Base-by-base conservation (phyloP, 2,113 vertebrate species). In the Macrotis lagotis region DNA sequence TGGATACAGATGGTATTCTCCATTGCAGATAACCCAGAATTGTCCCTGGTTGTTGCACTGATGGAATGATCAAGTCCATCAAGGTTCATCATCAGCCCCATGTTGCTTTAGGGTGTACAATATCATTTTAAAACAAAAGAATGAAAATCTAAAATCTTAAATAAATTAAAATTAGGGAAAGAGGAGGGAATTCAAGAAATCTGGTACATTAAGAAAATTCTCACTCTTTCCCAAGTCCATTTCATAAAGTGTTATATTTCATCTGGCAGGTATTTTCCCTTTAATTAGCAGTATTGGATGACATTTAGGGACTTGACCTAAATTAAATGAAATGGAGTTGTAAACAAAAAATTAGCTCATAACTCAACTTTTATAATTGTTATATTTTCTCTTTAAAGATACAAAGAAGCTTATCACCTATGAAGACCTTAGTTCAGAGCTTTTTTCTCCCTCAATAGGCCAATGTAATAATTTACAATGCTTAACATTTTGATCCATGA, bases 131-230 rank as follows among this genome's bases (percentile, higher is more conserved):
- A 59, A 59, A 59, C 55, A 59, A 59, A 31, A 53, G 24, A 25
- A 25, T 25, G 52, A 53, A 53, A 53, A 59, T 10, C 28, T 59
- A 31, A 31, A 31, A 59, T 11, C 28, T 31, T 31, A 2, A 10
- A 59, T 59, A 11, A 31, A 59, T 12, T 24, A 52, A 25, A 52
- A 59, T 9, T 59, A n/a, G n/a, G 26, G 55, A 31, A 59, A 12
- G 55, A 31, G 16, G 31, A 59, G 28, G 55, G 28, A 59, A 31
- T 26, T 59, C 55, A 59, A 50, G 16, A n/a, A 91, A 25, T 93
- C 94, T 91, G 47, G 9, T 74, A 6, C 95, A 90, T 92, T 92
- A 91, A 93, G 91, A 88, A 91, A 95, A 93, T 50, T 59, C 28
- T 12, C n/a, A 93, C 8, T 52, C 7, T 53, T 89, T 25, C 52